Conservation (phyloP, 2,888 invertebrate species). For the Sinohyriopsis cumingii region DNA sequence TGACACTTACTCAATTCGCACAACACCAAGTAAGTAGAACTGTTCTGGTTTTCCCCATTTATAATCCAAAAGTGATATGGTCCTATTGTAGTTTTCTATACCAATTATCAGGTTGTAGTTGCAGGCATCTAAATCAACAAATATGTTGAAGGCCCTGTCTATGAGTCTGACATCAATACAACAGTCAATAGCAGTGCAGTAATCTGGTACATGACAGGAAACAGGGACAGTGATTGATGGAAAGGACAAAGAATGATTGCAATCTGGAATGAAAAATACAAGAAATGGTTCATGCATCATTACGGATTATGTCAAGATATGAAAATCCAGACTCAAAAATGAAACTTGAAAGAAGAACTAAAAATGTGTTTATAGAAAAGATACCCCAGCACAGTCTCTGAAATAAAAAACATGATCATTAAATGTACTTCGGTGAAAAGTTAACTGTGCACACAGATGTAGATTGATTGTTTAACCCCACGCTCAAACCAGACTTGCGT, state of each 20-base stretch:
- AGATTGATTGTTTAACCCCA: no score
- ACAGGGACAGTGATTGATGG: constrained; percentile 5
- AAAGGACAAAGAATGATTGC: constrained; percentile 3
- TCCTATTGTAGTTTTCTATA: constrained; percentile 11
- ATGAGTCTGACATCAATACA: constrained; percentile 12
- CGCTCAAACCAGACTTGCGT: no score
- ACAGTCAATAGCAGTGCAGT: constrained; percentile 15
- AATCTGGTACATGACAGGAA: constrained; percentile 13
- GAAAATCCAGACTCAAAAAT: no score
- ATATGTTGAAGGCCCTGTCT: constrained; percentile 6
- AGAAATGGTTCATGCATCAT: no score
- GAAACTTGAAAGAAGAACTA: constrained; percentile 15
- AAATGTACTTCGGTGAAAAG: no score
- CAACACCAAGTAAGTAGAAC: constrained; percentile 27
- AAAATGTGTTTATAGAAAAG: constrained; percentile 1
- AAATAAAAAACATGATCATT: no score
- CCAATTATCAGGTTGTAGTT: constrained; percentile 9
- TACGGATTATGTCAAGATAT: no score
- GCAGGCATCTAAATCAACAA: constrained; percentile 14
- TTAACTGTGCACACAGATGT: no score
- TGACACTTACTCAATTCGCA: constrained; percentile 25
- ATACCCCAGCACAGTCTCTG: no score
- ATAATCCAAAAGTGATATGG: constrained; percentile 12
- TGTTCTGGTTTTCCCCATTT: constrained; percentile 15
- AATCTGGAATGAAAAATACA: constrained; percentile 7